Percentiles rank a stretch among this genome's conserved stretches.
Evolutionary conservation across 2,113 vertebrate species (phyloP).

Genomic region (Vimba vimba): DNA sequence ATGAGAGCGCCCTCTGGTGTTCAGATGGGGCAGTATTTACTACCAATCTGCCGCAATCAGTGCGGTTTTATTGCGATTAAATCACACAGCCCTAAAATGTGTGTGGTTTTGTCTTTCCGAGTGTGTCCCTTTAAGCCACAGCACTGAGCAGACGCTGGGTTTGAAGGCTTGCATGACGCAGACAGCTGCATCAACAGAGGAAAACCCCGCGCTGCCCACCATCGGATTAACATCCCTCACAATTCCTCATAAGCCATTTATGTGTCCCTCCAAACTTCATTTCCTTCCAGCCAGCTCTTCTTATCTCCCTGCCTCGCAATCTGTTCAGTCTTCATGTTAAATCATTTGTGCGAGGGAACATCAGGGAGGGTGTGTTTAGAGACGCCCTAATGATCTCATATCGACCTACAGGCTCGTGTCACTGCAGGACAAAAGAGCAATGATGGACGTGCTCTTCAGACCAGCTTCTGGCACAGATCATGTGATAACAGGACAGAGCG

Average conservation of each 20-base stretch:
- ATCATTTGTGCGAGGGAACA: conserved; percentile 51
- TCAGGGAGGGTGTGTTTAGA: conserved; percentile 56
- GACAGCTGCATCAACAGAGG: conserved; percentile 49
- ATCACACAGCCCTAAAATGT: no score
- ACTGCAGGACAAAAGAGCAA: conserved; percentile 36
- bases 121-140: no score
- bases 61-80: no score
- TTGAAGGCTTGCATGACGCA: not conserved
- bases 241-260: conserved; percentile 52
- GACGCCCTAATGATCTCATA: conserved; percentile 55
- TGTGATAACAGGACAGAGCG: not conserved
- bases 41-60: no score
- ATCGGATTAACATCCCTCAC: conserved; percentile 53
- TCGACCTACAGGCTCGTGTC: conserved; percentile 52
- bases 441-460: conserved; percentile 30
- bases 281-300: conserved; percentile 39
- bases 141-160: not conserved
- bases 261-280: conserved; percentile 56
- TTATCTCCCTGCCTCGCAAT: conserved; percentile 28
- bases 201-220: conserved; percentile 39
- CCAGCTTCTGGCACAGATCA: conserved; percentile 21
- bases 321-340: conserved; percentile 46
- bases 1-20: no score
- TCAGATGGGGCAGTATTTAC: no score
- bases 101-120: no score